phyloP scores from a whole-genome alignment of 2,797 vertebrate species.

The Hybognathus amarus region DNA sequence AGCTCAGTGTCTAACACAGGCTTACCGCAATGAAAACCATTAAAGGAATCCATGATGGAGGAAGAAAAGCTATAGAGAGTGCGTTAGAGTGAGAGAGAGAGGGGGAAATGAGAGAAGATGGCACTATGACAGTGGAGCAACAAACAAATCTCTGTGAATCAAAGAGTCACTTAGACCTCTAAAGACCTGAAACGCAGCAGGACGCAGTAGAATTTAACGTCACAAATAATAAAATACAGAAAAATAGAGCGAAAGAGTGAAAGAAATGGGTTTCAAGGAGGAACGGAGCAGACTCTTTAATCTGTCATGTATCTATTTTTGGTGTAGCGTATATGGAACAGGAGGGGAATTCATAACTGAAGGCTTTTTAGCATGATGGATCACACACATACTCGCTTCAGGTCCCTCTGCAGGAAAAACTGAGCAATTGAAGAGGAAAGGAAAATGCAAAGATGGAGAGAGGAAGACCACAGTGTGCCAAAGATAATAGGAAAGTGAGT shows the following conservation, averaged over 20 bases:
- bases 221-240: constrained; percentile 8
- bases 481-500: constrained; percentile 6
- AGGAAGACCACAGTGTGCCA: background rate
- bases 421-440: constrained; percentile 23
- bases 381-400: constrained; percentile 37
- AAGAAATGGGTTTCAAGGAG: constrained; percentile 24
- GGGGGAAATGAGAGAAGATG: constrained; percentile 33
- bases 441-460: constrained; percentile 17
- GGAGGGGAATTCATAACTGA: constrained; percentile 60
- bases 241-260: constrained; percentile 33
- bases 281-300: constrained; percentile 44
- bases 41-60: constrained; percentile 38
- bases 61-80: constrained; percentile 14
- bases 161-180: constrained; percentile 17
- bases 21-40: constrained; percentile 51
- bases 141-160: background rate
- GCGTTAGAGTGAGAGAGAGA: background rate
- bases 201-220: constrained; percentile 13
- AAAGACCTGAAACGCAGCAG: constrained; percentile 22
- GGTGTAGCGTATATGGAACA: constrained; percentile 64
- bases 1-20: constrained; percentile 15
- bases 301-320: constrained; percentile 72
- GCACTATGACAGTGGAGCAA: background rate
- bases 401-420: constrained; percentile 42
- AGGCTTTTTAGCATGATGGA: constrained; percentile 56